Base-by-base conservation (phyloP, 2,888 invertebrate genomes). In the Drosophila paucipuncta region DNA sequence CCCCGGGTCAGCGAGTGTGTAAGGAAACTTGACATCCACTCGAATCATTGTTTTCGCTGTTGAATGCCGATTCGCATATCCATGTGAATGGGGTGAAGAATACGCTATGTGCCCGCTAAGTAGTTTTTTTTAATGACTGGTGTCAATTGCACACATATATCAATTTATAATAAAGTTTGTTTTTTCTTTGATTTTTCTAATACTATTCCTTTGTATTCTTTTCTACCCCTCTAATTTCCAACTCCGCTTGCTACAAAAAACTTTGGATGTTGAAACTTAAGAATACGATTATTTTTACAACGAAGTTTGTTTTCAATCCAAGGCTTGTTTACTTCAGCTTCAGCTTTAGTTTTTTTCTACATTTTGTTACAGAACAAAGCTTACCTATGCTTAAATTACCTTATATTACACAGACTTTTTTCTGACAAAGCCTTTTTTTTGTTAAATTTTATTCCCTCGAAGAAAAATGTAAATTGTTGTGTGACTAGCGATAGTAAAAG, bases 11-110 rank as follows among this genome's bases (percentile, higher is more conserved):
- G 53, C 52, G 31, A 41, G 41, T 55, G 10, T 28, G 28, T 35
- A 5, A 9, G n/a, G 52, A 41, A 80, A 75, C 76, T 62, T 76
- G 70, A n/a, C 75, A 54, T 43, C 7, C 52, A 66, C 58, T 58
- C 69, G 75, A 64, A 61, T 61, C 64, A 63, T 61, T 73, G 47
- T 3, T 33, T 37, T 31, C 25, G 35, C 22, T 39, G n/a, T 18
- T 47, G 37, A 69, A 62, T 57, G 58, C 55, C 30, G 58, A 37
- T 52, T 39, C 25, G 31, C 4, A 41, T 66, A 52, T 37, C 11
- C 57, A 37, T 55, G 11, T 52, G 55, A 64, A 66, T 64, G 37
- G 57, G 10, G 39, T 62, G 61, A 62, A 65, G 25, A 28, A 18
- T 28, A 28, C 22, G 50, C 11, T 30, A 22, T 25, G 33, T 37